phyloP scores from a whole-genome alignment of 2,797 vertebrate genomes.

The Pseudochromis fuscus region DNA sequence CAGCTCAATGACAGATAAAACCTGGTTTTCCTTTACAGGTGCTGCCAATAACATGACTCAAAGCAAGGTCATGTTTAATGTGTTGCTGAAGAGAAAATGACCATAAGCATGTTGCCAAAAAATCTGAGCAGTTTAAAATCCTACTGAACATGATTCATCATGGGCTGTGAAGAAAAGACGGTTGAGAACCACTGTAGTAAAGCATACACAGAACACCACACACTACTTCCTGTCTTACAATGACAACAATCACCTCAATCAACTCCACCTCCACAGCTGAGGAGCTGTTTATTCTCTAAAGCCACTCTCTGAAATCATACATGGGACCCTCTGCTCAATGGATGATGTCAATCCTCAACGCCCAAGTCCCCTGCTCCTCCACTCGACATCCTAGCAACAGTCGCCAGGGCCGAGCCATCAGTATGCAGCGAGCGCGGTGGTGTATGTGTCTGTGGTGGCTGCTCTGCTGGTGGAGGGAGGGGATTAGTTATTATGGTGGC shows the following conservation, averaged over 20 bases:
- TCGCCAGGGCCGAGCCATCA: slow-evolving; percentile 56
- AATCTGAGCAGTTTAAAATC: too few species aligned
- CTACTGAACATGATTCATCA: too few species aligned
- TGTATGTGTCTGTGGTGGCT: slow-evolving; percentile 41
- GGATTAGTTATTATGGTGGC: slow-evolving; percentile 58
- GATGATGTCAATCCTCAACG: slow-evolving; percentile 42
- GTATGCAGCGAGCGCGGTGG: slow-evolving; percentile 55
- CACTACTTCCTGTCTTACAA: too few species aligned
- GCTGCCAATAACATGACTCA: too few species aligned
- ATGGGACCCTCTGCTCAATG: not conserved
- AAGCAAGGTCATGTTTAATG: too few species aligned
- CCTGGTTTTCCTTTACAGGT: too few species aligned
- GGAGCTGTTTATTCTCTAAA: slow-evolving; percentile 9
- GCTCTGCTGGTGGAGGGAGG: slow-evolving; percentile 38
- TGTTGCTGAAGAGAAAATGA: too few species aligned
- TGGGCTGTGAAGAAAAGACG: too few species aligned
- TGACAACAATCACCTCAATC: not conserved
- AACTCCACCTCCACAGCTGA: not conserved
- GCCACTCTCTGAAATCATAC: slow-evolving; percentile 27
- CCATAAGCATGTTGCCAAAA: too few species aligned
- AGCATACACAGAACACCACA: too few species aligned
- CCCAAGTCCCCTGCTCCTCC: slow-evolving; percentile 1
- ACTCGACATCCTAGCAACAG: slow-evolving; percentile 70
- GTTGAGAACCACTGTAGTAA: too few species aligned
- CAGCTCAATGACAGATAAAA: too few species aligned